A percentile compares a stretch with the other conserved stretches of the same genome.
Conservation (phyloP, 1,140 invertebrate genomes). For the Ostrea edulis region DNA sequence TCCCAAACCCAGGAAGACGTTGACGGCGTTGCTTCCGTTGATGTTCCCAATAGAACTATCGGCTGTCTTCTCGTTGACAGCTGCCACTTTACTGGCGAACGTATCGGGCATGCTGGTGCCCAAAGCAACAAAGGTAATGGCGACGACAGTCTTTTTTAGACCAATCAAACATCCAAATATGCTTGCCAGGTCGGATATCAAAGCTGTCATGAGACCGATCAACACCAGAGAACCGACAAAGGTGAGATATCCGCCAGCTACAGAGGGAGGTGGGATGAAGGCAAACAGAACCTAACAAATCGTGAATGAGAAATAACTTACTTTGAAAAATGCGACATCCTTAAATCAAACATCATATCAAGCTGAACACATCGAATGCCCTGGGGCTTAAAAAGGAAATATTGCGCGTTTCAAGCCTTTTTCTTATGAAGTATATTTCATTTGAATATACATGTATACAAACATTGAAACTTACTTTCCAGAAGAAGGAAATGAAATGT, state of each 20-base stretch:
- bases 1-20: constrained; percentile 86
- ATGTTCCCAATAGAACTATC: constrained; percentile 82
- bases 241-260: constrained; percentile 84
- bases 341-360: no score
- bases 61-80: constrained; percentile 79
- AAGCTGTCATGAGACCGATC: constrained; percentile 84
- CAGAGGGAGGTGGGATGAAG: constrained; percentile 82
- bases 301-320: constrained; percentile 71
- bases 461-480: constrained; percentile 73
- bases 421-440: neutral
- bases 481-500: constrained; percentile 79
- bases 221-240: constrained; percentile 82
- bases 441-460: neutral
- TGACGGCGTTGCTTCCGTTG: constrained; percentile 82
- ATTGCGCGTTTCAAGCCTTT: neutral
- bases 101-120: constrained; percentile 87
- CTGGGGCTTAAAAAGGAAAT: neutral
- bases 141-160: constrained; percentile 81
- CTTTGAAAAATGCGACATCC: no score
- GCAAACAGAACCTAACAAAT: constrained; percentile 83
- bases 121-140: constrained; percentile 86
- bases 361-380: no score
- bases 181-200: constrained; percentile 84
- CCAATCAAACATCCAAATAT: constrained; percentile 86
- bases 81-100: constrained; percentile 81